Evolutionary conservation across 37 sponge, comb jelly and placozoan genomes (phyloP), one percentile per base, ranked within the genome.

Genomic region (Axinella damicornis): DNA sequence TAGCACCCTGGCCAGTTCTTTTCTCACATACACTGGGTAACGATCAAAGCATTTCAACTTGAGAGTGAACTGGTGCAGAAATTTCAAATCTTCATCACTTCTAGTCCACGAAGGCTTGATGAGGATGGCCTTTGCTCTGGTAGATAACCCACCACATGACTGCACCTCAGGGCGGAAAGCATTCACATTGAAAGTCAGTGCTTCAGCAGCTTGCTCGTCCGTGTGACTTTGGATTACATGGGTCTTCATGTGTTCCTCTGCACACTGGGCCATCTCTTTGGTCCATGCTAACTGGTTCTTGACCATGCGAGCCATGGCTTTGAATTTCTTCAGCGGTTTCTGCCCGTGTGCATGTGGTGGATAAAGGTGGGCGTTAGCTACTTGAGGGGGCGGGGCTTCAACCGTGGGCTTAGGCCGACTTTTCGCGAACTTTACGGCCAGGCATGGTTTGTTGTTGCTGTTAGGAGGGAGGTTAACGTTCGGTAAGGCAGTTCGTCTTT

Each of bases 21-120:
- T 80, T 54, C 85, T 68, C 30, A 95, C 84, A 31, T 83, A 71
- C n/a, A 83, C 60, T 16, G 93, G 61, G 63, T 95, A 95, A 34
- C 76, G 81, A 25, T 76, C 65, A 57, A 95, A 92, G 73, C 91
- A 92, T 65, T 86, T 83, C 24, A 95, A 67, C 6, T 65, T 59
- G 35, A 68, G 73, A 20, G 76, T 78, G 31, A 86, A 77, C 18
- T 54, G 78, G 30, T 64, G 39, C 1, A 94, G 55, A 38, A 71
- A 76, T 20, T 40, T 30, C 18, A 94, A 58, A 24, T 94, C 94
- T 56, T 82, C 77, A 21, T 77, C 79, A 21, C 62, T 83, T 35
- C 94, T 71, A 36, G 25, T 14, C 85, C 83, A 83, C 0, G 85
- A 35, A 16, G 77, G 87, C 41, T 87, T 86, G 61, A 61, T 60